Percentiles rank a stretch among this genome's conserved stretches.
These are phyloP conservation scores for Pollachius pollachius DNA, from an alignment of 2,113 vertebrate species.

Conservation along the genomic window DNA sequence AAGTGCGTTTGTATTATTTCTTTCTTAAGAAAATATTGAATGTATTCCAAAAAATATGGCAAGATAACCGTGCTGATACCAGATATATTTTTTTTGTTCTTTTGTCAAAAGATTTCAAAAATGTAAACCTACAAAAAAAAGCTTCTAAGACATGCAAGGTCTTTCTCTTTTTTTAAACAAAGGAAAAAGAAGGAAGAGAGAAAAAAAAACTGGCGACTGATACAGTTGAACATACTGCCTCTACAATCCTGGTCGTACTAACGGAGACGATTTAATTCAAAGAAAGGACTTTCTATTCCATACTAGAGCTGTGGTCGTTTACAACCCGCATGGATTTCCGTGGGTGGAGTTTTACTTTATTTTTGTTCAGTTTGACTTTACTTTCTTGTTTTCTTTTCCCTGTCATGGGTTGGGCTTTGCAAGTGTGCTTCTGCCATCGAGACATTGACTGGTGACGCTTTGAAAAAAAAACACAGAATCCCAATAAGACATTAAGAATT, in stretches of 20 bases:
- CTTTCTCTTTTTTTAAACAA: constrained; percentile 37
- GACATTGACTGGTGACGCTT: constrained; percentile 56
- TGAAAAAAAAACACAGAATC: constrained; percentile 47
- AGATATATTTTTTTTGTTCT: constrained; percentile 61
- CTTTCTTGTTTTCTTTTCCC: constrained; percentile 36
- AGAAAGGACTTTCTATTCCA: constrained; percentile 75
- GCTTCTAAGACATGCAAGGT: constrained; percentile 43
- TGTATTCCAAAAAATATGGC: constrained; percentile 77
- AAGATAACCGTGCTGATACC: constrained; percentile 71
- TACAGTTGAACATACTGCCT: constrained; percentile 80
- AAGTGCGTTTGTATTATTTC: constrained; percentile 73
- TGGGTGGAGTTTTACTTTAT: constrained; percentile 65
- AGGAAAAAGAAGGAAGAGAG: constrained; percentile 3
- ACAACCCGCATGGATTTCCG: constrained; percentile 77
- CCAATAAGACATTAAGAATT: constrained; percentile 41
- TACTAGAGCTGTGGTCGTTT: constrained; percentile 82
- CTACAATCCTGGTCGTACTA: constrained; percentile 77
- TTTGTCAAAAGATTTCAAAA: constrained; percentile 70
- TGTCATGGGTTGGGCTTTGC: constrained; percentile 58
- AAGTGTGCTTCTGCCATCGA: constrained; percentile 72
- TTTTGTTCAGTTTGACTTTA: constrained; percentile 14
- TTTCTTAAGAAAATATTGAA: constrained; percentile 75
- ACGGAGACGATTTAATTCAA: constrained; percentile 52
- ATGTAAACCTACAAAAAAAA: constrained; percentile 65
- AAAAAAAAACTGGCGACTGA: constrained; percentile 49